Conservation (phyloP, 37 sponge, comb jelly and placozoan species). For the Mnemiopsis leidyi region DNA sequence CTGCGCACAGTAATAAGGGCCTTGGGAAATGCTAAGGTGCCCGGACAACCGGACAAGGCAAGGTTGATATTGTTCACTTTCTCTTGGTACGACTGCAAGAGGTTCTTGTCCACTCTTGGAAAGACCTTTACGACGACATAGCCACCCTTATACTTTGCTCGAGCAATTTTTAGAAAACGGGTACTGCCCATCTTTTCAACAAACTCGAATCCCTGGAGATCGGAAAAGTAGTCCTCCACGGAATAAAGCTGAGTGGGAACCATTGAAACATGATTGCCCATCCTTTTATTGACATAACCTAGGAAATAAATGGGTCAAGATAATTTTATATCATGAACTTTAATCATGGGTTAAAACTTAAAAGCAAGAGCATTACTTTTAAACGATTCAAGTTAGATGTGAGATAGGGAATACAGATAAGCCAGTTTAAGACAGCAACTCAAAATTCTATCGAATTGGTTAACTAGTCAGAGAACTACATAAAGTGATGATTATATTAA, state of each 20-base stretch:
- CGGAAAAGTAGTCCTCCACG: slow-evolving; percentile 86
- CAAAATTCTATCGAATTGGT: no score
- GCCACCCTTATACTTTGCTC: slow-evolving; percentile 71
- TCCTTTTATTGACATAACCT: not conserved
- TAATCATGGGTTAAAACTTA: no score
- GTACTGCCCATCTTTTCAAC: slow-evolving; percentile 85
- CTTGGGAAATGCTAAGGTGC: slow-evolving; percentile 21
- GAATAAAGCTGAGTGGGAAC: slow-evolving; percentile 73
- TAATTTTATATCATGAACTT: no score
- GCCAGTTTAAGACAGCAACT: no score
- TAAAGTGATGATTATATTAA: no score
- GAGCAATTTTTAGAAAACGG: slow-evolving; percentile 90
- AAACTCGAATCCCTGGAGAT: slow-evolving; percentile 67
- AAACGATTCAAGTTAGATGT: no score
- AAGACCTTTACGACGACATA: slow-evolving; percentile 91
- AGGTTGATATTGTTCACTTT: slow-evolving; percentile 64
- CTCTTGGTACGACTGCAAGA: slow-evolving; percentile 73
- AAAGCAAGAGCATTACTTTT: no score
- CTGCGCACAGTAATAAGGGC: slow-evolving; percentile 75
- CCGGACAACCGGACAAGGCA: not conserved
- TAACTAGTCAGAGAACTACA: no score
- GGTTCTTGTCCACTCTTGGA: slow-evolving; percentile 77
- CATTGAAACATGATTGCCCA: slow-evolving; percentile 61
- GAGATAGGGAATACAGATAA: no score
- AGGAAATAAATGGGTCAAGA: no score